Base-by-base conservation (phyloP, 1,140 invertebrate species). In the Melanaphis sacchari region DNA sequence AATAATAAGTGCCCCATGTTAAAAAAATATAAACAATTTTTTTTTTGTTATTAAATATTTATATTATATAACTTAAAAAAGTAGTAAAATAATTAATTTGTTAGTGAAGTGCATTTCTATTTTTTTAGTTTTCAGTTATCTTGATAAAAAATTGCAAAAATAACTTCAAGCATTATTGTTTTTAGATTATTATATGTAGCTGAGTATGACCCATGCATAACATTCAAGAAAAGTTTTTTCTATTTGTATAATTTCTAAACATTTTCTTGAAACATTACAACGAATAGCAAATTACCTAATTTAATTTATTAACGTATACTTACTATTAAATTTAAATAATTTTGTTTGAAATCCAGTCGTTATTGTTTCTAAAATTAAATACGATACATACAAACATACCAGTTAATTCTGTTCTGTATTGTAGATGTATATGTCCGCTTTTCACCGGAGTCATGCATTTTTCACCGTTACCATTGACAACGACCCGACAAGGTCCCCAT, bases 381-480 rank as follows among this genome's bases (percentile, higher is more conserved):
- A 22, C 18, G 38, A 40, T 82, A 24, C 22, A 40, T 38, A 38
- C 3, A 82, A 26, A 40, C 9, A 82, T 40, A 40, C 81, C 21
- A 2, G n/a, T 24, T 24, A 40, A 82, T 22, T 40, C 6, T 82
- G 36, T 40, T 82, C 36, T 82, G 38, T 82, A 24, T 82, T 40
- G 36, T 82, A 82, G 5, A 36, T 85, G 59, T 76, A 6, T 26
- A 26, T 43, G 84, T 24, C 40, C 40, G 40, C 40, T 40, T 85
- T 41, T 85, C 84, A 41, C 38, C 38, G 40, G n/a, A 40, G 85
- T n/a, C 85, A 46, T 88, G 43, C 85, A 88, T 88, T 88, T 88
- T 88, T 88, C 43, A 88, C 85, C 41, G 85, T 88, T 88, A 88
- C 85, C 85, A 88, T 46, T 88, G 85, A 88, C 85, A 41, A 85